Percentiles rank a stretch among this genome's conserved stretches.
phyloP scores from a whole-genome alignment of 2,113 vertebrate species.

The Thalassoma bifasciatum region DNA sequence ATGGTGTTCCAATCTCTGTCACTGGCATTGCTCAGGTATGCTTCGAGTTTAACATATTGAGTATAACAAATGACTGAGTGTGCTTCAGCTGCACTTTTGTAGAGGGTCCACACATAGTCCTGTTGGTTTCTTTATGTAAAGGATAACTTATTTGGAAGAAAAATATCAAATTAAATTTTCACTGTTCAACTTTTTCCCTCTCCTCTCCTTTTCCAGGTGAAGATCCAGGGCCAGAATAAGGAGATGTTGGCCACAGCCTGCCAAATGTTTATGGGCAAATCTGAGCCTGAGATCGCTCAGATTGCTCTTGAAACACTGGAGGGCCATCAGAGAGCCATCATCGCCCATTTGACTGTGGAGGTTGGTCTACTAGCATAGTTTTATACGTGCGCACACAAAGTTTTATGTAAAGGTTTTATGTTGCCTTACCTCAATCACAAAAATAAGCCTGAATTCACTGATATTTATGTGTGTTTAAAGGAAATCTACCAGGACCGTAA shows the following conservation, averaged over 20 bases:
- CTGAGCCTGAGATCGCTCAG: slow-evolving; percentile 88
- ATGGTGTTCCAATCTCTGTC: slow-evolving; percentile 95
- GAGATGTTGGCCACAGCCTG: slow-evolving; percentile 95
- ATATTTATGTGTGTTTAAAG: slow-evolving; percentile 75
- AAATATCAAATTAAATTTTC: too few species aligned
- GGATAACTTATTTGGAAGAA: too few species aligned
- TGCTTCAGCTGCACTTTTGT: neutral
- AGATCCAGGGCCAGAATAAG: slow-evolving; percentile 98
- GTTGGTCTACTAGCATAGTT: slow-evolving; percentile 64
- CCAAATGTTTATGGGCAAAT: slow-evolving; percentile 98
- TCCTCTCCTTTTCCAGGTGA: slow-evolving; percentile 85
- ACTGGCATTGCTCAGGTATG: slow-evolving; percentile 94
- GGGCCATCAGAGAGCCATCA: slow-evolving; percentile 96
- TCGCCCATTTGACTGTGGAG: slow-evolving; percentile 98
- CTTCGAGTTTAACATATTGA: neutral
- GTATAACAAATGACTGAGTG: too few species aligned
- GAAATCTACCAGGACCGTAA: slow-evolving; percentile 97
- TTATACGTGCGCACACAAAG: neutral
- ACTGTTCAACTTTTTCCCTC: neutral
- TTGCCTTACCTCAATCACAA: neutral
- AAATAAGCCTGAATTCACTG: neutral
- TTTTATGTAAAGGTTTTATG: neutral
- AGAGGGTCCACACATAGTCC: neutral
- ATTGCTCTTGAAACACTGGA: slow-evolving; percentile 95
- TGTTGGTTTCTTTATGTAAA: neutral